These are phyloP conservation scores for Grus americana DNA, from an alignment of 2,113 vertebrate species.

Conservation along the genomic window DNA sequence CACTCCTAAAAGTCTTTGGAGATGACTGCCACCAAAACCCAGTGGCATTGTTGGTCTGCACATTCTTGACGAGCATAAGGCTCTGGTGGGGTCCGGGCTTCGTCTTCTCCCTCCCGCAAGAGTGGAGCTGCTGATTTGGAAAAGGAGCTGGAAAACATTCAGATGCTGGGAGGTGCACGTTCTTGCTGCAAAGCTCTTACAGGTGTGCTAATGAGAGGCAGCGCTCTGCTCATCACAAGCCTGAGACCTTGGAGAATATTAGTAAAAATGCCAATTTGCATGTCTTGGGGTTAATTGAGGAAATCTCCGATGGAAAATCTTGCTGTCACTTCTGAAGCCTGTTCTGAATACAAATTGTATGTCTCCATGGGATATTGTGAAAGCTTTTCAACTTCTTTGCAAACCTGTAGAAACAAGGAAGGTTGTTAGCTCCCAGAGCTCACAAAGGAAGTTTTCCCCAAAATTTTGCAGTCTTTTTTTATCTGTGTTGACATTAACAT, in stretches of 20 bases:
- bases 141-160: neutral
- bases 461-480: neutral
- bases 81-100: neutral
- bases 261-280: constrained; percentile 60
- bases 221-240: constrained; percentile 25
- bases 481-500: neutral
- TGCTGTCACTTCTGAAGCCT: constrained; percentile 21
- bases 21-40: neutral
- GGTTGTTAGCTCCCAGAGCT: neutral
- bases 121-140: neutral
- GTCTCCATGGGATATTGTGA: neutral
- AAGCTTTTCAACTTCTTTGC: neutral
- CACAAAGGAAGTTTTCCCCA: neutral
- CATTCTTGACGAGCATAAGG: neutral
- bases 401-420: neutral
- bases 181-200: neutral
- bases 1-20: neutral
- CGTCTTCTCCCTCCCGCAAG: rapidly evolving
- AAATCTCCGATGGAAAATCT: constrained; percentile 51
- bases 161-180: neutral
- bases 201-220: constrained; percentile 53
- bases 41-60: rapidly evolving
- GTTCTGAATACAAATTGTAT: constrained; percentile 41
- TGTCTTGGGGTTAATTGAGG: constrained; percentile 67
- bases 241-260: constrained; percentile 44